A percentile compares a stretch with the other conserved stretches of the same genome.
These are phyloP conservation scores for Lichenostomus cassidix DNA, from an alignment of 2,113 vertebrate genomes.

Conservation along the genomic window DNA sequence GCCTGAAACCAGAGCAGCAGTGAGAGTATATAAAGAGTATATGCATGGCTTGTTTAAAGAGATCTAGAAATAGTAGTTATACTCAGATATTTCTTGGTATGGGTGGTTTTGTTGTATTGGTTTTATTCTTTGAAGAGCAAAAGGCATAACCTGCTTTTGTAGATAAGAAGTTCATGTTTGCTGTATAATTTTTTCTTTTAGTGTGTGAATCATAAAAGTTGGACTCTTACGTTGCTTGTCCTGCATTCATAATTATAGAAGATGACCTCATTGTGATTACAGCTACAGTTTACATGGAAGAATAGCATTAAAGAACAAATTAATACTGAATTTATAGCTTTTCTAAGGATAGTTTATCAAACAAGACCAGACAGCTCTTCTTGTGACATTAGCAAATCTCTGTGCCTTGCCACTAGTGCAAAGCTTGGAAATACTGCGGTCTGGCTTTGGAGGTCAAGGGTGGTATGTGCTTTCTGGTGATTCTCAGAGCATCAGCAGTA, in stretches of 20 bases:
- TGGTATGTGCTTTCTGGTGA: neutral
- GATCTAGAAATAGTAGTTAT: neutral
- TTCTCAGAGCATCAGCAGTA: neutral
- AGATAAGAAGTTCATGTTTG: neutral
- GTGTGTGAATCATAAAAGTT: neutral
- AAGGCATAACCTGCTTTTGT: neutral
- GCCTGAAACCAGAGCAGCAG: neutral
- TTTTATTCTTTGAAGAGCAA: neutral
- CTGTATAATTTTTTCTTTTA: neutral
- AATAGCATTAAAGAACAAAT: neutral
- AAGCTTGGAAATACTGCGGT: neutral
- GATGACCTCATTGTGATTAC: neutral
- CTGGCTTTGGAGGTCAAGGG: neutral
- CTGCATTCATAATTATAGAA: neutral
- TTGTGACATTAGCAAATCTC: neutral
- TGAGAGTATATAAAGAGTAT: neutral
- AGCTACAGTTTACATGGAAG: neutral
- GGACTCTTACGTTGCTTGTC: neutral
- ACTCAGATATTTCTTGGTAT: neutral
- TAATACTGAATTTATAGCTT: neutral
- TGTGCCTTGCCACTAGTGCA: neutral
- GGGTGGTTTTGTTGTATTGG: neutral
- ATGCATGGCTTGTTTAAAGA: neutral
- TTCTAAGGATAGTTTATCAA: neutral
- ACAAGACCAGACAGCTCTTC: neutral